Percentiles rank a stretch among this genome's conserved stretches.
phyloP scores from a whole-genome alignment of 2,888 invertebrate genomes.

The Norana najaformis region DNA sequence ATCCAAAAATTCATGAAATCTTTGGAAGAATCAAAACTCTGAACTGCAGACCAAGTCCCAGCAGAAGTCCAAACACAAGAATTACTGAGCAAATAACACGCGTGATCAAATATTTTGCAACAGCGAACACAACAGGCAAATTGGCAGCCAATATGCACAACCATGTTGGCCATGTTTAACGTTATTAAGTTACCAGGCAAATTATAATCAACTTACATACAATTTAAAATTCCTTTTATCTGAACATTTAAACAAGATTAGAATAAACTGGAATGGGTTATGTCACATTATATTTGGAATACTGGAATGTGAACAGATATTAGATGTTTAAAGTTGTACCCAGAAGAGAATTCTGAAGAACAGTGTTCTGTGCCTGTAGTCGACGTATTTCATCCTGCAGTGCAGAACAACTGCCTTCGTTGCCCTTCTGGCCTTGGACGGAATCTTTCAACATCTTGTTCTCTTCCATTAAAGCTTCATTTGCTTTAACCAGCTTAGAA shows the following conservation, averaged over 20 bases:
- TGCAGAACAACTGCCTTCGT: not conserved
- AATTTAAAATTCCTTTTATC: not conserved
- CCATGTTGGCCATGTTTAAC: too few species aligned
- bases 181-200: not conserved
- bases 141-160: too few species aligned
- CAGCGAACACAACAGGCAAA: too few species aligned
- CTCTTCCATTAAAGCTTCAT: conserved; percentile 64
- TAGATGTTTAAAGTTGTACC: not conserved
- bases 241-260: not conserved
- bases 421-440: not conserved
- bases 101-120: too few species aligned
- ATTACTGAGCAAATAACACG: too few species aligned
- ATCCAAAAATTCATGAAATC: too few species aligned
- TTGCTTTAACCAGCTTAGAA: conserved; percentile 60
- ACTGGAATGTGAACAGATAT: not conserved
- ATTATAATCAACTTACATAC: not conserved
- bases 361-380: conserved; percentile 62
- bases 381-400: conserved; percentile 56
- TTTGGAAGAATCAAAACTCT: too few species aligned
- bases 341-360: conserved; percentile 52
- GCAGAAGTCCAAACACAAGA: too few species aligned
- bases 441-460: conserved; percentile 38
- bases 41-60: too few species aligned
- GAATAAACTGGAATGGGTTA: too few species aligned
- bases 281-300: too few species aligned